Evolutionary conservation across 2,888 invertebrate species (phyloP), one percentile per base, ranked within the genome.

Genomic region (Catonia carolina): DNA sequence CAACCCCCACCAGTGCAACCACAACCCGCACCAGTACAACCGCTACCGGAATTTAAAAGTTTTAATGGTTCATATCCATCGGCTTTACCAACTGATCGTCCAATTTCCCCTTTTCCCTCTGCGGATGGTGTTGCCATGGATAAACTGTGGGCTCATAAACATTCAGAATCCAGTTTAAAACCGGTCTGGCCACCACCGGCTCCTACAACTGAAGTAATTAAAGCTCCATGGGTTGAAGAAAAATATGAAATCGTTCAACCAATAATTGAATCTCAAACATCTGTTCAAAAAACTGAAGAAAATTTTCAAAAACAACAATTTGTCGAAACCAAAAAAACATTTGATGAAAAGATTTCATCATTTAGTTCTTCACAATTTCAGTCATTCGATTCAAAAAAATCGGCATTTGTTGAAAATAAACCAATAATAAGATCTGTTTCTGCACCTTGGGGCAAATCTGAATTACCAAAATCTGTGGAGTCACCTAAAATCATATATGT

Each of bases 401-500:
- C 22, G 23, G 15, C 27, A 12, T 47, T 23, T 47, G 47, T 27
- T 27, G 27, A 7, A 47, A 47, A 47, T 10, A 27, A 22, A 27
- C 22, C 47, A 12, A 15, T 47, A 14, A 47, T 27, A 27, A 27
- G 23, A 27, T n/a, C 15, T 47, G 47, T 47, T 12, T 47, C 47
- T 1, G 1, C 27, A 22, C n/a, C 27, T 27, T 4, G 4, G 2
- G 12, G 23, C 20, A 42, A 42, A 15, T 20, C 20, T 12, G 20
- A 60, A 12, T 64, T 66, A 20, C 64, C 68, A 3, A 60, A 64
- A 0, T 63, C 67, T 0, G 66, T 67, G 0, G 62, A 63, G 1
- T 68, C 67, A 58, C 62, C 66, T 0, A 67, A 68, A 52, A 73
- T 73, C 4, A 73, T 73, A 41, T 74, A 74, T 58, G 73, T 73